Base-by-base conservation (phyloP, 2,797 vertebrate genomes). In the Tokudaia tokunoshimensis region DNA sequence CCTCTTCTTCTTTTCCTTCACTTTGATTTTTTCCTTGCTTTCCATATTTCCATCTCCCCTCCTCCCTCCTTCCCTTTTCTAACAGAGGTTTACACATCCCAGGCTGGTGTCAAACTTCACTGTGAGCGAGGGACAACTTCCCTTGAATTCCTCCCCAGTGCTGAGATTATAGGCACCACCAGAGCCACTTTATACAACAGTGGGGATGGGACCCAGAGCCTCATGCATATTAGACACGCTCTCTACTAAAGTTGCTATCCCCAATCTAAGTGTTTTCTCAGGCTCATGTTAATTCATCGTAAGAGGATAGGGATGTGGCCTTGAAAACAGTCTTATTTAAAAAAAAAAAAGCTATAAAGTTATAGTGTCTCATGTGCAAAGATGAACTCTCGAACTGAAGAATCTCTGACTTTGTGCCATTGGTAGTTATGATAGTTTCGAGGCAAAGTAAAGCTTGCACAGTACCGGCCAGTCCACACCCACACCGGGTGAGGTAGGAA, bases 391-490 rank as follows among this genome's bases (percentile, higher is more conserved):
- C 82, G 14, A 14, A 29, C 76, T 3, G 37, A 82, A 41, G 82
- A 65, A 7, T 72, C 22, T 50, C 87, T 65, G 24, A 24, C n/a
- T 20, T 37, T 72, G 67, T 37, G 26, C 6, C 63, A 14, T n/a
- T 37, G 15, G 34, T 57, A 52, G 65, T 22, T 41, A 15, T 57
- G 76, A 83, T 55, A 41, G 24, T 47, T 85, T 47, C 47, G 13
- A 86, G 93, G 24, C 22, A 72, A 86, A 81, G n/a, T 1, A n/a
- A 90, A 93, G 63, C 41, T 37, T 52, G 0, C 15, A 20, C 11
- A 3, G 34, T 4, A 29, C 26, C 13, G 1, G 7, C 8, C 3
- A 1, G 2, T 9, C 8, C 57, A 14, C 29, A 34, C 2, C n/a
- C 72, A 0, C 13, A 65, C 17, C 2, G 22, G 7, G 24, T 20